Conservation (phyloP, 1,140 invertebrate species). For the Drosophila burlai region DNA sequence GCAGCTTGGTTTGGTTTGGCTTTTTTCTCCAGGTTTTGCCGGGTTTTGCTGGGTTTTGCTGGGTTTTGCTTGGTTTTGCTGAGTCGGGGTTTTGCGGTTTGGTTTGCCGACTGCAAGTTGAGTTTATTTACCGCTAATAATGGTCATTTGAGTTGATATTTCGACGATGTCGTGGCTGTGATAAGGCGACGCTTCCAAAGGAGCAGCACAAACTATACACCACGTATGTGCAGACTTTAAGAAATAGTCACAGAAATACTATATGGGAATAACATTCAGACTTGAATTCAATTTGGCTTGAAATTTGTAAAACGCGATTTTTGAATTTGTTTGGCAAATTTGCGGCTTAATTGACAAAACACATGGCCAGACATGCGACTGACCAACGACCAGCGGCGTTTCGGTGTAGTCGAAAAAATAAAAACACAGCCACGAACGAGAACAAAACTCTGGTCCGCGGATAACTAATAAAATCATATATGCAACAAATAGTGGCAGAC, state of each 20-base stretch:
- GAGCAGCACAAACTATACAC: conserved; percentile 4
- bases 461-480: conserved; percentile 83
- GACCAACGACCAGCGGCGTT: conserved; percentile 72
- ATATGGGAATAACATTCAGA: conserved; percentile 19
- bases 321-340: conserved; percentile 82
- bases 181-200: conserved; percentile 50
- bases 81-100: conserved; percentile 37
- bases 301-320: conserved; percentile 76
- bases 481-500: conserved; percentile 77
- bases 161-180: conserved; percentile 72
- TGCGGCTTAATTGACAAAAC: conserved; percentile 83
- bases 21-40: conserved; percentile 15
- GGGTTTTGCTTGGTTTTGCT: conserved; percentile 10
- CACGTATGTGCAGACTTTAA: too few species aligned
- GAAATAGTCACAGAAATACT: conserved; percentile 10
- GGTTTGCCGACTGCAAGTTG: conserved; percentile 45
- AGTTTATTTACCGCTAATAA: conserved; percentile 84
- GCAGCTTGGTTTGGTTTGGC: conserved; percentile 22
- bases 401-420: conserved; percentile 43
- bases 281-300: conserved; percentile 58
- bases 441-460: conserved; percentile 50
- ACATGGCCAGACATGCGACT: conserved; percentile 59
- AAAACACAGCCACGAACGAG: conserved; percentile 22
- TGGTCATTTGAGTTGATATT: conserved; percentile 78
- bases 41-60: not conserved